These are phyloP conservation scores for Parotia lawesii DNA, from an alignment of 2,113 vertebrate species.

Conservation along the genomic window DNA sequence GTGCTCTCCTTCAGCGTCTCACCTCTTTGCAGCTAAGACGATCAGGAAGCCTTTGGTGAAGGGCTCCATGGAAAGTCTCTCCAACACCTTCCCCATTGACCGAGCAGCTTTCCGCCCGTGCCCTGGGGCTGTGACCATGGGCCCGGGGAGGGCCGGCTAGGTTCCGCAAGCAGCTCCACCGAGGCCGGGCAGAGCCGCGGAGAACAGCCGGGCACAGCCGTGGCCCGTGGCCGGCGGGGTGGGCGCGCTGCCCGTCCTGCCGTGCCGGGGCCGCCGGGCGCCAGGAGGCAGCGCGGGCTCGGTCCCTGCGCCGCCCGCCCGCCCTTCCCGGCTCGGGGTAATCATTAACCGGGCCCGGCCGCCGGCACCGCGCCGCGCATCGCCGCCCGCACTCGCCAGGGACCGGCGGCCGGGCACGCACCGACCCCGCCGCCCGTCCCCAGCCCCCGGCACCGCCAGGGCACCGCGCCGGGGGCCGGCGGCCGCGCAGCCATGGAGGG, in stretches of 20 bases:
- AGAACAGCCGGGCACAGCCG: no score
- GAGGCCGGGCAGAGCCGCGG: no score
- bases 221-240: rapidly evolving
- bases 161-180: neutral
- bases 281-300: neutral
- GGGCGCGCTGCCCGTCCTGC: neutral
- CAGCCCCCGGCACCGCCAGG: neutral
- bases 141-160: neutral
- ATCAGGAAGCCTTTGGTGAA: rapidly evolving
- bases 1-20: neutral
- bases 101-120: neutral
- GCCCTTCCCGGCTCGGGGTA: neutral
- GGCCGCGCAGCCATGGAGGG: neutral
- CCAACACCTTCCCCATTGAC: rapidly evolving
- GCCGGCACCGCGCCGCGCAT: neutral
- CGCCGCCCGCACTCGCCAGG: neutral
- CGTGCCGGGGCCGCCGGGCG: neutral
- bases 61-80: neutral
- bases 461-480: neutral
- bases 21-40: neutral
- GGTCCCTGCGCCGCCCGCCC: neutral
- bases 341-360: neutral
- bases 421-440: neutral
- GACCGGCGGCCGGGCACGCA: neutral
- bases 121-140: rapidly evolving